These are phyloP conservation scores for Heliconius congener DNA, from an alignment of 1,140 invertebrate genomes.

Conservation along the genomic window DNA sequence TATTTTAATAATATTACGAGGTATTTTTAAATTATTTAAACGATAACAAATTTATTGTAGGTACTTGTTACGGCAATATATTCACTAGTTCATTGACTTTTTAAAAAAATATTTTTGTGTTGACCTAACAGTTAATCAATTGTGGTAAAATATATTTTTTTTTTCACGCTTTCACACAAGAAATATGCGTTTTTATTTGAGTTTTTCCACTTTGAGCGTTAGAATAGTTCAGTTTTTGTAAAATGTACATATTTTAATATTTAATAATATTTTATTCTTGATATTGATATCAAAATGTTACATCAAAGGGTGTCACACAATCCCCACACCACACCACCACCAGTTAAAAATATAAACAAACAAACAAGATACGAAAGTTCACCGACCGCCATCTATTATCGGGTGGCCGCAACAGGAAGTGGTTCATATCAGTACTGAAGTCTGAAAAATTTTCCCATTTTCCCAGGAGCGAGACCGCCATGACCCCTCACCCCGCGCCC, in stretches of 20 bases:
- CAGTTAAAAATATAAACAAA: not conserved
- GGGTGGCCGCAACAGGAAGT: constrained; percentile 50
- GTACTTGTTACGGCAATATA: not conserved
- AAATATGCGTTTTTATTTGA: not conserved
- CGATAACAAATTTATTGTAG: no score
- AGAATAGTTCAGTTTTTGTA: no score
- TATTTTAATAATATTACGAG: no score
- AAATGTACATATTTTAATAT: no score
- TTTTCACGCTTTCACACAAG: not conserved
- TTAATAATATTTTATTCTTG: no score
- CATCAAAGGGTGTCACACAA: not conserved
- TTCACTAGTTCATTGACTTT: not conserved
- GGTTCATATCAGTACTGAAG: constrained; percentile 52
- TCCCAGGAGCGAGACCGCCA: constrained; percentile 76
- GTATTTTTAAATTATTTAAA: no score
- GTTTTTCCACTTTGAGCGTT: no score
- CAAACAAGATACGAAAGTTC: constrained; percentile 27
- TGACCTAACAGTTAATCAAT: not conserved
- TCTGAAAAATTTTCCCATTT: constrained; percentile 76
- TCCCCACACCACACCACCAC: not conserved
- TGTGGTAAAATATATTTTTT: not conserved
- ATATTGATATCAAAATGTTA: no score
- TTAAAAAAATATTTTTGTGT: not conserved
- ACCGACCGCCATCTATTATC: constrained; percentile 73
- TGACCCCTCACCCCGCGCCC: constrained; percentile 65